Evolutionary conservation across 2,888 invertebrate genomes (phyloP).

Genomic region (Deilephila elpenor): DNA sequence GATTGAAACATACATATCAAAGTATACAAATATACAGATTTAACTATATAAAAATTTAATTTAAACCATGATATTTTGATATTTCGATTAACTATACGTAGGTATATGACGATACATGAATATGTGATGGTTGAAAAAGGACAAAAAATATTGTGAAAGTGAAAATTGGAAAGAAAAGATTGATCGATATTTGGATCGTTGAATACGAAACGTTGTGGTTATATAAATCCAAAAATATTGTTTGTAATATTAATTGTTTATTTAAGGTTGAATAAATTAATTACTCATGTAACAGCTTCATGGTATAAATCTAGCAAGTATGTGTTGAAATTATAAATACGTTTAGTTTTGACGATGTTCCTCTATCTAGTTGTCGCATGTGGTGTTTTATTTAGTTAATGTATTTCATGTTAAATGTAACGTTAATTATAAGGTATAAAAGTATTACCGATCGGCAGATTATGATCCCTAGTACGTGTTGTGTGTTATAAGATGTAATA

Average conservation of each 20-base stretch:
- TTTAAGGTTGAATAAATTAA: conserved; percentile 21
- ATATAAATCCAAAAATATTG: neutral
- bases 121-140: neutral
- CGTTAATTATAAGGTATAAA: conserved; percentile 40
- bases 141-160: neutral
- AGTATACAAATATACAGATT: neutral
- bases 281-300: conserved; percentile 16
- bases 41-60: neutral
- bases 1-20: neutral
- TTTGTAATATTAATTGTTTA: conserved; percentile 12
- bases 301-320: conserved; percentile 23
- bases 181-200: conserved; percentile 5
- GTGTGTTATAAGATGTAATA: conserved; percentile 49
- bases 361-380: conserved; percentile 62
- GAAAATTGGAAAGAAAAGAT: neutral
- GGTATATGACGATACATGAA: neutral
- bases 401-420: conserved; percentile 46
- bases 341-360: conserved; percentile 69
- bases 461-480: conserved; percentile 54
- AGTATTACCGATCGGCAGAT: conserved; percentile 43
- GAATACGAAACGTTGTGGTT: neutral
- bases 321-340: conserved; percentile 48
- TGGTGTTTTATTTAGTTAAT: conserved; percentile 58
- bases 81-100: neutral
- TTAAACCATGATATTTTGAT: neutral